A percentile compares a stretch with the other conserved stretches of the same genome.
These are phyloP conservation scores for Thelaira solivaga DNA, from an alignment of 2,888 invertebrate genomes.

Conservation along the genomic window DNA sequence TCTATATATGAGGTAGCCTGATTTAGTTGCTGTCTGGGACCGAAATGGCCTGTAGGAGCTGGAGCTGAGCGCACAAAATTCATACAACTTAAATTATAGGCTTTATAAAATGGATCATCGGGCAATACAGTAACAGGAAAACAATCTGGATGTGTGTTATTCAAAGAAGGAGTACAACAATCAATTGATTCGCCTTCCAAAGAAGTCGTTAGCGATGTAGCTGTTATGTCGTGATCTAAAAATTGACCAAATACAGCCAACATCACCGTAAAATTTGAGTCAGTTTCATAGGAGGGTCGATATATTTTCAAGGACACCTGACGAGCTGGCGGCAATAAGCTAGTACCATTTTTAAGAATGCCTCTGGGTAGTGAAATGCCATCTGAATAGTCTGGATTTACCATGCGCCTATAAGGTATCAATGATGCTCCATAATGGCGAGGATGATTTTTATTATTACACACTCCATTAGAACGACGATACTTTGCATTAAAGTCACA, in stretches of 20 bases:
- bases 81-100: slow-evolving; percentile 86
- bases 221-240: slow-evolving; percentile 91
- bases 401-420: slow-evolving; percentile 83
- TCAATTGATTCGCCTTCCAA: slow-evolving; percentile 84
- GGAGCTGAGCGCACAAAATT: slow-evolving; percentile 91
- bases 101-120: slow-evolving; percentile 84
- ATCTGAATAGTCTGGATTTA: slow-evolving; percentile 87
- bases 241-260: slow-evolving; percentile 93
- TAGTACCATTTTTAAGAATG: slow-evolving; percentile 73
- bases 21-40: slow-evolving; percentile 89
- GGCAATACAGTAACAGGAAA: slow-evolving; percentile 84
- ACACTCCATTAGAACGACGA: slow-evolving; percentile 84
- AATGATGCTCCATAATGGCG: slow-evolving; percentile 84
- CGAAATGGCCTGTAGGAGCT: slow-evolving; percentile 86
- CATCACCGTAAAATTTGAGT: slow-evolving; percentile 88
- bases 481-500: slow-evolving; percentile 79
- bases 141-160: slow-evolving; percentile 84
- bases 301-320: slow-evolving; percentile 86
- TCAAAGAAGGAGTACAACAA: slow-evolving; percentile 79
- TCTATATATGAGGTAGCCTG: slow-evolving; percentile 91
- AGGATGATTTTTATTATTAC: slow-evolving; percentile 84
- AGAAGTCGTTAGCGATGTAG: slow-evolving; percentile 87
- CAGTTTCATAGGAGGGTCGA: slow-evolving; percentile 84
- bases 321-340: slow-evolving; percentile 83
- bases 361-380: slow-evolving; percentile 83